Conservation (phyloP, 2,888 invertebrate species). For the Campoplex capitator region DNA sequence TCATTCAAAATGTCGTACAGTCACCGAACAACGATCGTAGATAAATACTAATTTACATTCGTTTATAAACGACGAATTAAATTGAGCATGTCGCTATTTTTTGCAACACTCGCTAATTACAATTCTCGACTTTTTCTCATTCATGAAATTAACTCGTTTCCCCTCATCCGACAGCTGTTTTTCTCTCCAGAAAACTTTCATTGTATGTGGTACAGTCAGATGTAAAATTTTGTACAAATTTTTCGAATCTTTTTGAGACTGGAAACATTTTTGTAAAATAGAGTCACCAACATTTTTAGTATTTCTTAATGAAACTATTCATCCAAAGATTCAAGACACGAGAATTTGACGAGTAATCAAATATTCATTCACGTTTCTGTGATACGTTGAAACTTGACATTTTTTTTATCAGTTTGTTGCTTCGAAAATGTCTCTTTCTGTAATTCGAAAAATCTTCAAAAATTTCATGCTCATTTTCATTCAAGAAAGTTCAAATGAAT, state of each 20-base stretch:
- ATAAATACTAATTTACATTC: constrained; percentile 55
- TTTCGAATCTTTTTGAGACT: not conserved
- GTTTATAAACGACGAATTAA: constrained; percentile 28
- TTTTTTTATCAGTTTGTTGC: not conserved
- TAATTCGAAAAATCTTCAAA: not conserved
- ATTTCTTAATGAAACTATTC: no score
- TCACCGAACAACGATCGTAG: constrained; percentile 30
- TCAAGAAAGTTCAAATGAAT: no score
- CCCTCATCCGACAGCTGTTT: not conserved
- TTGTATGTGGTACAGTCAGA: not conserved
- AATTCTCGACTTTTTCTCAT: not conserved
- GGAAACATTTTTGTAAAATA: not conserved
- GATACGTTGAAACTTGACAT: not conserved
- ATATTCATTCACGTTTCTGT: not conserved
- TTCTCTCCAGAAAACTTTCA: not conserved
- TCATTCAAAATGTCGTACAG: constrained; percentile 34
- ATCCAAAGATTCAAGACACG: no score
- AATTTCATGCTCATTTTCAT: no score
- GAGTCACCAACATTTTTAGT: no score
- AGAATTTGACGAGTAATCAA: not conserved
- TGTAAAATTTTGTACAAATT: not conserved
- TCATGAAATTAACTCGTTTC: not conserved
- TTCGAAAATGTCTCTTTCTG: not conserved
- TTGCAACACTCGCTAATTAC: constrained; percentile 2
- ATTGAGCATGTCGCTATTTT: constrained; percentile 1